Percentiles rank a stretch among this genome's conserved stretches.
Conservation (phyloP, 2,113 vertebrate genomes). For the Narcine bancroftii region DNA sequence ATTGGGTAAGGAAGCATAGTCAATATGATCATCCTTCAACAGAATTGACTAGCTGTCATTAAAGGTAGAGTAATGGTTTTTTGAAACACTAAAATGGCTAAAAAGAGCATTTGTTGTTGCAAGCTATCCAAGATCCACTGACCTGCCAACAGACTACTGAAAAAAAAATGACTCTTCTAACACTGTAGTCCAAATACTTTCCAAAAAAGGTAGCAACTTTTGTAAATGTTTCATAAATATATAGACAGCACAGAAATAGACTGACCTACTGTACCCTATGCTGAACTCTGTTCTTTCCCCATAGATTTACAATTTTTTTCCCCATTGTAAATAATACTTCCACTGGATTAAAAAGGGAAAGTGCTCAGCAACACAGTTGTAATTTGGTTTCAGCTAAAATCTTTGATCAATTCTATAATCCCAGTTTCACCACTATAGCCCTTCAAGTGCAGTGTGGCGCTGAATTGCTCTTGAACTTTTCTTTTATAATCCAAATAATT, state of each 20-base stretch:
- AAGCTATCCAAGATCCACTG: not conserved
- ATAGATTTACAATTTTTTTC: not conserved
- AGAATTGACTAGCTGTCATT: not conserved
- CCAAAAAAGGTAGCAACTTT: not conserved
- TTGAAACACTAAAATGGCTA: not conserved
- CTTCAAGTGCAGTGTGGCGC: not conserved
- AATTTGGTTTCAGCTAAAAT: slow-evolving; percentile 13
- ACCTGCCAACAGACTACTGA: not conserved
- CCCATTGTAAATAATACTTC: not conserved
- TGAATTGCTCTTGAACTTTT: not conserved
- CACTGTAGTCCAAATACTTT: not conserved
- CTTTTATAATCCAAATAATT: not conserved
- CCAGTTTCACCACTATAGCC: not conserved
- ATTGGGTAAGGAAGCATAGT: not conserved
- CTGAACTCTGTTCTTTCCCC: not conserved
- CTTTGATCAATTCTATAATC: not conserved
- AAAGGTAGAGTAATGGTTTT: not conserved
- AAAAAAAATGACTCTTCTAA: not conserved
- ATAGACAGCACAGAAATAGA: no score
- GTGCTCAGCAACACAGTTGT: not conserved
- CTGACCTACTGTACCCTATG: not conserved
- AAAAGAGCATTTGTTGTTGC: not conserved
- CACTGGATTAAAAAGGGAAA: not conserved
- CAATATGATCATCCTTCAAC: not conserved
- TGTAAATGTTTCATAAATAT: not conserved